These are phyloP conservation scores for Drosophila seguyi DNA, from an alignment of 1,140 invertebrate species.

Conservation along the genomic window DNA sequence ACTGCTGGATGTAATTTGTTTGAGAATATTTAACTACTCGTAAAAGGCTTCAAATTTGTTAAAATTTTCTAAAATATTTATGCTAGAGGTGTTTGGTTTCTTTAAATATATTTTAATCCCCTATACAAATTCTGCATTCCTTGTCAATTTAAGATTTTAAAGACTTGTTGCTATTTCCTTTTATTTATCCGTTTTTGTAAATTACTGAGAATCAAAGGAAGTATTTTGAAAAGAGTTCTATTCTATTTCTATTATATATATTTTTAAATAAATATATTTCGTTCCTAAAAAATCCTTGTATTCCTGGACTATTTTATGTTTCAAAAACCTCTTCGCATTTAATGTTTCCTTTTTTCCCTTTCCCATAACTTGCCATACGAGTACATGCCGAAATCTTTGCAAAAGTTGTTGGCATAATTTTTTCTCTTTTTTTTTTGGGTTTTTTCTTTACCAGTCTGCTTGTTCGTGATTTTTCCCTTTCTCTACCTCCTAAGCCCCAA, in stretches of 20 bases:
- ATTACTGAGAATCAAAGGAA: too few relatives aligned
- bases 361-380: constrained; percentile 22
- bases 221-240: background rate
- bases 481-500: constrained; percentile 22
- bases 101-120: too few relatives aligned
- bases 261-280: background rate
- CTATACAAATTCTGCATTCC: too few relatives aligned
- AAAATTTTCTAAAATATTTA: too few relatives aligned
- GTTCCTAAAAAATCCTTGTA: background rate
- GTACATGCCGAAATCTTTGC: constrained; percentile 34
- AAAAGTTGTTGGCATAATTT: constrained; percentile 54
- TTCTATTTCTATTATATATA: too few relatives aligned
- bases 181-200: too few relatives aligned
- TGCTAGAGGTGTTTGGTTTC: too few relatives aligned
- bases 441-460: constrained; percentile 6
- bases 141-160: too few relatives aligned
- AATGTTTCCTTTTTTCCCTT: background rate
- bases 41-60: too few relatives aligned
- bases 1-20: too few relatives aligned
- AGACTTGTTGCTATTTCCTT: too few relatives aligned
- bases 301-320: background rate
- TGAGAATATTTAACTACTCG: too few relatives aligned
- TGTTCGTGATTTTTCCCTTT: constrained; percentile 25
- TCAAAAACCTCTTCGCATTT: background rate
- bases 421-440: constrained; percentile 3